phyloP scores from a whole-genome alignment of 2,888 invertebrate genomes.

The Drosophila setosimentum region DNA sequence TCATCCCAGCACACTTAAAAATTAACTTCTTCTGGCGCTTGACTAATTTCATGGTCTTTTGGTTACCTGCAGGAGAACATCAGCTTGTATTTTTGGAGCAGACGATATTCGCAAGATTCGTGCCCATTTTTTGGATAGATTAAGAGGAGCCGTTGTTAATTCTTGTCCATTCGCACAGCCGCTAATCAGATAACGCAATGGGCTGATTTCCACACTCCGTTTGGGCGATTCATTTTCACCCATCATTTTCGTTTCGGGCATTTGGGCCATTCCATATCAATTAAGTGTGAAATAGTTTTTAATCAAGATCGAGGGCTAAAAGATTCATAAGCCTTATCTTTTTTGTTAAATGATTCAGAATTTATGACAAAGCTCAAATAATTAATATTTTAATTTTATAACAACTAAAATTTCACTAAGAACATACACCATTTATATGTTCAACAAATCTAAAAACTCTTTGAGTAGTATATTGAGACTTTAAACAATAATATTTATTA shows the following conservation, averaged over 20 bases:
- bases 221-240: conserved; percentile 75
- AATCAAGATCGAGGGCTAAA: not conserved
- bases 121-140: conserved; percentile 83
- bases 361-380: not conserved
- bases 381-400: not conserved
- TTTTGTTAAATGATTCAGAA: not conserved
- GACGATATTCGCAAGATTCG: conserved; percentile 83
- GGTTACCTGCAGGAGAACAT: conserved; percentile 84
- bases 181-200: conserved; percentile 81
- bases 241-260: conserved; percentile 15
- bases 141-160: conserved; percentile 79
- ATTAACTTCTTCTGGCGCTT: conserved; percentile 13
- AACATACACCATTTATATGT: not conserved
- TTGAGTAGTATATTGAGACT: not conserved
- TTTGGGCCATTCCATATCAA: conserved; percentile 22
- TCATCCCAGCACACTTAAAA: conserved; percentile 10
- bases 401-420: not conserved
- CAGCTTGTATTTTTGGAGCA: conserved; percentile 80
- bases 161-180: conserved; percentile 81
- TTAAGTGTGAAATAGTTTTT: not conserved
- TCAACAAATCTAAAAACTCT: not conserved
- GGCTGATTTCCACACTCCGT: conserved; percentile 71
- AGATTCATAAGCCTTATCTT: not conserved
- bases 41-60: conserved; percentile 11
- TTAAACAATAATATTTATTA: not conserved